Conservation (phyloP, 1,140 invertebrate genomes). For the Cyclina sinensis region DNA sequence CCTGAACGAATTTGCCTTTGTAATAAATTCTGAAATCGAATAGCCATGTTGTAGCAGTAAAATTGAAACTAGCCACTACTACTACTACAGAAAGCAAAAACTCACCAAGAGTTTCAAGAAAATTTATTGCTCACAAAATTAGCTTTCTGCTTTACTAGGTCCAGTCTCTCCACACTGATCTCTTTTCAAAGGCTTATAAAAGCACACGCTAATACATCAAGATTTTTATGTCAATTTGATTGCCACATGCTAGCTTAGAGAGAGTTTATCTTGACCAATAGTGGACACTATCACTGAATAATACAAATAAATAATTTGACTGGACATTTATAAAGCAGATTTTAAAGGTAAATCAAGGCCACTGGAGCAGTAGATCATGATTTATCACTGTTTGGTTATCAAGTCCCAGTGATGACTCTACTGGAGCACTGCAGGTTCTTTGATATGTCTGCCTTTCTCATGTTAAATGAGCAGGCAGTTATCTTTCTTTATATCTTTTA, state of each 20-base stretch:
- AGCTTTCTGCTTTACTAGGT: neutral
- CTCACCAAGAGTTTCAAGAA: neutral
- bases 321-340: constrained; percentile 8
- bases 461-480: neutral
- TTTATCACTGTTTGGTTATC: constrained; percentile 3
- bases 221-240: neutral
- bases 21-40: too few species aligned
- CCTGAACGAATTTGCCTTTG: too few species aligned
- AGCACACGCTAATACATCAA: constrained; percentile 13
- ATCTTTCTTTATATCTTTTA: too few species aligned
- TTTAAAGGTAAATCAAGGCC: constrained; percentile 28
- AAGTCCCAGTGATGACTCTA: neutral
- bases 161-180: neutral
- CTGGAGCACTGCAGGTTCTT: neutral
- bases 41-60: too few species aligned
- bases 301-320: neutral
- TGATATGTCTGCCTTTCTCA: neutral
- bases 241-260: neutral
- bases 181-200: neutral
- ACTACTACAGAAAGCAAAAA: neutral
- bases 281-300: constrained; percentile 24
- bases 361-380: neutral
- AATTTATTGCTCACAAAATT: constrained; percentile 2
- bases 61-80: too few species aligned
- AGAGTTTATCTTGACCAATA: constrained; percentile 17